phyloP scores from a whole-genome alignment of 2,888 invertebrate species.

The Cabera pusaria region DNA sequence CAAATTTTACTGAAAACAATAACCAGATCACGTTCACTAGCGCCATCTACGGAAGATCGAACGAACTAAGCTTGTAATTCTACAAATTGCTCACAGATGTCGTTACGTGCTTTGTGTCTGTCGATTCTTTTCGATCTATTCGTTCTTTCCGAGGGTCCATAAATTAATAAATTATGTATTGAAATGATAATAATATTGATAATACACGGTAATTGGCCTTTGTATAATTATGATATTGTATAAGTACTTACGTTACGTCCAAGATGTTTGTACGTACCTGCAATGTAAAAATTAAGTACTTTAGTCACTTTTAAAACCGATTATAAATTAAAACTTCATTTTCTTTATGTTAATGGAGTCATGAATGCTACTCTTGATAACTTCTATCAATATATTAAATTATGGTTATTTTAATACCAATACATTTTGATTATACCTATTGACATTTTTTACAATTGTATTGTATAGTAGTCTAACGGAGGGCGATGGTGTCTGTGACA shows the following conservation, averaged over 20 bases:
- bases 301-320: too few relatives aligned
- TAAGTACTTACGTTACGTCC: slow-evolving; percentile 40
- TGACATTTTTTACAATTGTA: too few relatives aligned
- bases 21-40: too few relatives aligned
- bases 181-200: slow-evolving; percentile 1
- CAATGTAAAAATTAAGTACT: slow-evolving; percentile 33
- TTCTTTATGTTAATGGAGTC: too few relatives aligned
- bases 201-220: slow-evolving; percentile 17
- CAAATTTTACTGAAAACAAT: too few relatives aligned
- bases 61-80: slow-evolving; percentile 46
- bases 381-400: too few relatives aligned
- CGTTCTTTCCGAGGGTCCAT: slow-evolving; percentile 48
- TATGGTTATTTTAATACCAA: too few relatives aligned
- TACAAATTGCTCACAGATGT: slow-evolving; percentile 50
- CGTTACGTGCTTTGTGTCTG: slow-evolving; percentile 29
- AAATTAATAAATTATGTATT: slow-evolving; percentile 36
- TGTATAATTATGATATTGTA: slow-evolving; percentile 26
- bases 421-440: too few relatives aligned
- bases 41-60: slow-evolving; percentile 49
- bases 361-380: too few relatives aligned
- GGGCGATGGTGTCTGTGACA: too few relatives aligned
- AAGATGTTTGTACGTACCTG: slow-evolving; percentile 53
- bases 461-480: too few relatives aligned
- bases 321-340: too few relatives aligned
- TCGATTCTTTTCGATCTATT: slow-evolving; percentile 12